phyloP scores from a whole-genome alignment of 1,140 invertebrate genomes.

The Caenorhabditis tropicalis region DNA sequence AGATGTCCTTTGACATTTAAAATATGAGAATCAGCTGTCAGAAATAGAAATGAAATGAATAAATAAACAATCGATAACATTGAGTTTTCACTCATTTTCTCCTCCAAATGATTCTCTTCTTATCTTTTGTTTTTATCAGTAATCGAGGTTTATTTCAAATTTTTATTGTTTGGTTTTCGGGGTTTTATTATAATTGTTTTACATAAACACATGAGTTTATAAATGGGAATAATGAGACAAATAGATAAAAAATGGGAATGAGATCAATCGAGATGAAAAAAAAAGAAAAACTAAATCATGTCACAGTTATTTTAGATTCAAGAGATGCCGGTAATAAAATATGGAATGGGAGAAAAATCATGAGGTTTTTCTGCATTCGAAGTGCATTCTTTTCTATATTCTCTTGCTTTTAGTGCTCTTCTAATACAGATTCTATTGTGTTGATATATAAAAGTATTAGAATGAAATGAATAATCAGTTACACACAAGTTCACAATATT shows the following conservation, averaged over 20 bases:
- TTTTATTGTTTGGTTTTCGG: neutral
- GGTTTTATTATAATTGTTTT: neutral
- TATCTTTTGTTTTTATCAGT: neutral
- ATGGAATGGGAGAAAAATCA: neutral
- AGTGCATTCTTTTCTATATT: too few relatives aligned
- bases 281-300: neutral
- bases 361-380: too few relatives aligned
- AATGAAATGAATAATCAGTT: neutral
- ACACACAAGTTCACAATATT: neutral
- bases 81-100: neutral
- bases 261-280: neutral
- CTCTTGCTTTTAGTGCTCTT: too few relatives aligned
- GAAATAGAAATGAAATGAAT: neutral
- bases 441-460: neutral
- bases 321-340: neutral
- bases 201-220: neutral
- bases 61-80: conserved; percentile 28
- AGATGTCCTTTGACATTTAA: neutral
- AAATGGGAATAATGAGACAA: neutral
- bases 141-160: neutral
- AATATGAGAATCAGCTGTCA: neutral
- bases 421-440: neutral
- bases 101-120: neutral
- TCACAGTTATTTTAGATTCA: neutral
- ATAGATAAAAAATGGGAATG: neutral